Percentiles rank a stretch among this genome's conserved stretches.
Conservation (phyloP, 2,797 vertebrate genomes). For the Ptychobarbus kaznakovi region DNA sequence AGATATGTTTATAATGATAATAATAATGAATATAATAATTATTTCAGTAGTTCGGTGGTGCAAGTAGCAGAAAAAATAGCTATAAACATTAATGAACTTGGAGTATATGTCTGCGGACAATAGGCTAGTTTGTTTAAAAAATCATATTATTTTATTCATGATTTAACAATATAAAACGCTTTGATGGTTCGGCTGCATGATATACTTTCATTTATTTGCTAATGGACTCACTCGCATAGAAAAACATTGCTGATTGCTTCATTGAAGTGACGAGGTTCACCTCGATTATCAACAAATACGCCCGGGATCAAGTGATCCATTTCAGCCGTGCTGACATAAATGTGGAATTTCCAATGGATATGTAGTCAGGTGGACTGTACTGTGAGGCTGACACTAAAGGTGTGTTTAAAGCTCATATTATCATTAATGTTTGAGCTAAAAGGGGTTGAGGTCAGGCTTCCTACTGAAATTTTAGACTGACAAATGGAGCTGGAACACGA, state of each 20-base stretch:
- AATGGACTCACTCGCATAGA: constrained; percentile 26
- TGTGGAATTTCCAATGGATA: constrained; percentile 37
- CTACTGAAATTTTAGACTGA: constrained; percentile 46
- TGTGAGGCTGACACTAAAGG: constrained; percentile 34
- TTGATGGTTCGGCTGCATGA: background rate
- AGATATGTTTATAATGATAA: background rate
- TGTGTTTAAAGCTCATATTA: constrained; percentile 47
- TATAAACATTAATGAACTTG: background rate
- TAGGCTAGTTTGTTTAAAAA: background rate
- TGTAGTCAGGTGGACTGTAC: constrained; percentile 26
- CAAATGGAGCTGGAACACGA: constrained; percentile 51
- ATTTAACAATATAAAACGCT: constrained; percentile 9
- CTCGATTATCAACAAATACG: constrained; percentile 31
- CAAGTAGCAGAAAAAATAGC: background rate
- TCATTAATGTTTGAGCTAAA: constrained; percentile 54
- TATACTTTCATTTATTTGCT: constrained; percentile 5
- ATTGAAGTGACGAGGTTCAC: constrained; percentile 22
- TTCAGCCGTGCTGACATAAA: constrained; percentile 29
- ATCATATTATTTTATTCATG: background rate
- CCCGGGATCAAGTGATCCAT: constrained; percentile 5
- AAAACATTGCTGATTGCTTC: constrained; percentile 22
- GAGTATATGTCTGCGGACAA: background rate
- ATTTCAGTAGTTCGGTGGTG: background rate
- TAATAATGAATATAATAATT: too few relatives aligned
- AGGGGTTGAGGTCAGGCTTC: constrained; percentile 56